Evolutionary conservation across 2,888 invertebrate species (phyloP).

Genomic region (Lamellibrachia columna): DNA sequence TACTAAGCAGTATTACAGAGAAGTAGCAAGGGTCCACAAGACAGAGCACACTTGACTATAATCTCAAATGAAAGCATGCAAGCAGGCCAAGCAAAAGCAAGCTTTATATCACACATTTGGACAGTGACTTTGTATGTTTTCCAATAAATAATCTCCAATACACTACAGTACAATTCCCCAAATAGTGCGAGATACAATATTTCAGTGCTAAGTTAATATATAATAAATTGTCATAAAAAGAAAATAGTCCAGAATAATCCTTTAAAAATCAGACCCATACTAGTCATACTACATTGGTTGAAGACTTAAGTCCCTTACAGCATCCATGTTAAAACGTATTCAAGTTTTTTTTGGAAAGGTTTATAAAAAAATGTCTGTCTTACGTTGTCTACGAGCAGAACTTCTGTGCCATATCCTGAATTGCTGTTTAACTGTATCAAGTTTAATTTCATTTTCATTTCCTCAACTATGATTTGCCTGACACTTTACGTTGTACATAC

Average conservation of each 20-base stretch:
- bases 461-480: neutral
- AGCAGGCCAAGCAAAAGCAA: constrained; percentile 14
- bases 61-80: neutral
- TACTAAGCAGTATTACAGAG: neutral
- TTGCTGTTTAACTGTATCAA: too few relatives aligned
- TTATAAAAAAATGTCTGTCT: neutral
- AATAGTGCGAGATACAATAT: too few relatives aligned
- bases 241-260: too few relatives aligned
- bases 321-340: neutral
- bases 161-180: neutral
- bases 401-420: too few relatives aligned
- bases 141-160: neutral
- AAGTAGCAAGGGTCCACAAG: neutral
- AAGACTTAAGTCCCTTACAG: neutral
- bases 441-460: neutral
- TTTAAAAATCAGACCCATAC: neutral
- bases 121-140: neutral
- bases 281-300: neutral
- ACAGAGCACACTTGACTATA: neutral
- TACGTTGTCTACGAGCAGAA: too few relatives aligned
- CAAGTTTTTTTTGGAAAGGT: neutral
- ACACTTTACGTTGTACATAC: neutral
- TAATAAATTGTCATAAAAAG: neutral
- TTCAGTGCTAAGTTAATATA: neutral
- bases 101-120: neutral